Evolutionary conservation across 1,140 invertebrate genomes (phyloP).

Genomic region (Mamestra configurata): DNA sequence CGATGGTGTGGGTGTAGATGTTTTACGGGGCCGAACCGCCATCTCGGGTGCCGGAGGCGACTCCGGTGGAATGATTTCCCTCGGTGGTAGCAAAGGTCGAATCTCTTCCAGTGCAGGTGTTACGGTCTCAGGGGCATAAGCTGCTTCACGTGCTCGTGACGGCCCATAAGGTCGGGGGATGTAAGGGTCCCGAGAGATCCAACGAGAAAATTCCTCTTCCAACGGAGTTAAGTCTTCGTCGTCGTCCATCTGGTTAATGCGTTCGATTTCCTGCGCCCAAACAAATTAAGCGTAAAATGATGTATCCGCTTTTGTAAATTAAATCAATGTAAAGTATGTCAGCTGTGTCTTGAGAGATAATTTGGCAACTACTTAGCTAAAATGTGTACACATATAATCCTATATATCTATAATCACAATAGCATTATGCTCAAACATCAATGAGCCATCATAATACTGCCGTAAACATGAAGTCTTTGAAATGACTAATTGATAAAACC

Average conservation of each 20-base stretch:
- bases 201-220: slow-evolving; percentile 51
- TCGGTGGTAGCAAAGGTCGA: not conserved
- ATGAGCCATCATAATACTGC: too few relatives aligned
- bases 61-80: not conserved
- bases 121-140: slow-evolving; percentile 5
- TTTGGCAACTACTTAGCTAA: too few relatives aligned
- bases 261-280: slow-evolving; percentile 61
- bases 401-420: too few relatives aligned
- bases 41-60: not conserved
- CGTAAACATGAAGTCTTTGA: too few relatives aligned
- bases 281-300: slow-evolving; percentile 1
- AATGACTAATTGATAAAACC: too few relatives aligned
- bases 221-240: slow-evolving; percentile 48
- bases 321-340: not conserved
- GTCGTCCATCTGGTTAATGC: slow-evolving; percentile 60
- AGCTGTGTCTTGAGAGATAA: too few relatives aligned
- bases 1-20: not conserved
- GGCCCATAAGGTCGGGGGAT: slow-evolving; percentile 12
- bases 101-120: not conserved
- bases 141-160: not conserved
- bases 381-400: too few relatives aligned
- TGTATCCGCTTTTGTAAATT: not conserved
- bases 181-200: slow-evolving; percentile 51
- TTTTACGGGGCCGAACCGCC: not conserved
- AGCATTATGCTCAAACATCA: too few relatives aligned